Percentiles rank a stretch among this genome's conserved stretches.
Conservation (phyloP, 1,140 invertebrate genomes). For the Melipona quadrifasciata region DNA sequence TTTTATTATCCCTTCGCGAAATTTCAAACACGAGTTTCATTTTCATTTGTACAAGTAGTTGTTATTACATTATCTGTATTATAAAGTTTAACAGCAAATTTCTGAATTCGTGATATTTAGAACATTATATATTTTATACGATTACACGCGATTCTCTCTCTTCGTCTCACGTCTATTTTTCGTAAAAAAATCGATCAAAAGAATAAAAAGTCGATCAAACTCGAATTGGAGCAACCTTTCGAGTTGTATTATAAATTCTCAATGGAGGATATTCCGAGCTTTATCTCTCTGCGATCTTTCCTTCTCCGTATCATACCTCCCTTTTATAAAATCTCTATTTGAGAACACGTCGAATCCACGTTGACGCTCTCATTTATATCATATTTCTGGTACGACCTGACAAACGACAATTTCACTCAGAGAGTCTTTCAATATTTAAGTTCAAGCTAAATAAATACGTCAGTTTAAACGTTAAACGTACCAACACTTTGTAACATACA, state of each 20-base stretch:
- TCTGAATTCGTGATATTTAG: neutral
- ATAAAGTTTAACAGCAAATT: neutral
- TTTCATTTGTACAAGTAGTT: too few species aligned
- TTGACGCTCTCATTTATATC: neutral
- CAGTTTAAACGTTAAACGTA: too few species aligned
- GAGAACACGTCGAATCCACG: neutral
- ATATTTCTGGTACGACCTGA: too few species aligned
- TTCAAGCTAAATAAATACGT: too few species aligned
- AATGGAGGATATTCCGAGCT: neutral
- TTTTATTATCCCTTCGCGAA: too few species aligned
- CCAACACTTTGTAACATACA: too few species aligned
- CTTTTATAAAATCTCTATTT: neutral
- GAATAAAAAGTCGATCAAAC: neutral
- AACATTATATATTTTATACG: neutral
- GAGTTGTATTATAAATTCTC: neutral
- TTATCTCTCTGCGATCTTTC: neutral
- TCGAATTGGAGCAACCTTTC: neutral
- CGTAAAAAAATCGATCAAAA: too few species aligned
- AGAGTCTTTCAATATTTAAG: too few species aligned
- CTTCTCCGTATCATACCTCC: neutral
- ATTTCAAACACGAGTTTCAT: neutral
- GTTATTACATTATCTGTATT: too few species aligned
- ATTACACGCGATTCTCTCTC: neutral
- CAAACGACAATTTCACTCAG: too few species aligned
- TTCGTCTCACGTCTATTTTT: too few species aligned